These are phyloP conservation scores for Halocynthia roretzi DNA, from an alignment of 23 tunicate genomes.

Conservation along the genomic window DNA sequence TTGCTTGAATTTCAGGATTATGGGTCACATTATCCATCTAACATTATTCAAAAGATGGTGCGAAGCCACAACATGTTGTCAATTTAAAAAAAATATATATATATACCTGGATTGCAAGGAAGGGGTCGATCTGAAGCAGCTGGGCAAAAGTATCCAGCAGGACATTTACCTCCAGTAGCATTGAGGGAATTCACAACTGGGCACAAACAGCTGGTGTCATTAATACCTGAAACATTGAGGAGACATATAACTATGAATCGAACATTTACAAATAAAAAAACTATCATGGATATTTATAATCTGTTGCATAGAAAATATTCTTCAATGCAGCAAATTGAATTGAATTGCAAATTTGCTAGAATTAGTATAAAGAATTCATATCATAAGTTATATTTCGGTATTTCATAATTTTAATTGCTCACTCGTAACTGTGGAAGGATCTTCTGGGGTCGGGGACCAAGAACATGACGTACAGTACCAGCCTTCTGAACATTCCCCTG, in stretches of 20 bases:
- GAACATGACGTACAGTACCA: slow-evolving; percentile 85
- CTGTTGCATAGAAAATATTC: too few relatives aligned
- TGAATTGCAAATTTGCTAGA: too few relatives aligned
- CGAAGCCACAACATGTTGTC: neutral
- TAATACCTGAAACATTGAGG: neutral
- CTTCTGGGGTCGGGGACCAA: slow-evolving; percentile 34
- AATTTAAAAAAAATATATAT: neutral
- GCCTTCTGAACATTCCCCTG: slow-evolving; percentile 62
- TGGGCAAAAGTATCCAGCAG: slow-evolving; percentile 82
- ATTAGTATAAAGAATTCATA: too few relatives aligned
- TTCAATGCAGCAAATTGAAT: too few relatives aligned
- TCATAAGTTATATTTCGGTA: too few relatives aligned
- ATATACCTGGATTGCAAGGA: slow-evolving; percentile 60
- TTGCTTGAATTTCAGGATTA: neutral
- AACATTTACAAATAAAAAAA: neutral
- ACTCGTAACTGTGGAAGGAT: slow-evolving; percentile 6
- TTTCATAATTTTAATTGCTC: too few relatives aligned
- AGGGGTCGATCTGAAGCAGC: slow-evolving; percentile 39
- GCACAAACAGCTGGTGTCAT: slow-evolving; percentile 78
- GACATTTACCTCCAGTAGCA: slow-evolving; percentile 80
- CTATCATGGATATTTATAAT: neutral
- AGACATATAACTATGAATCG: neutral
- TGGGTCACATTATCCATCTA: neutral
- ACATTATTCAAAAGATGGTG: neutral
- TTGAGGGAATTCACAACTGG: slow-evolving; percentile 48